Evolutionary conservation across 2,888 invertebrate species (phyloP).

Genomic region (Xanthia togata): DNA sequence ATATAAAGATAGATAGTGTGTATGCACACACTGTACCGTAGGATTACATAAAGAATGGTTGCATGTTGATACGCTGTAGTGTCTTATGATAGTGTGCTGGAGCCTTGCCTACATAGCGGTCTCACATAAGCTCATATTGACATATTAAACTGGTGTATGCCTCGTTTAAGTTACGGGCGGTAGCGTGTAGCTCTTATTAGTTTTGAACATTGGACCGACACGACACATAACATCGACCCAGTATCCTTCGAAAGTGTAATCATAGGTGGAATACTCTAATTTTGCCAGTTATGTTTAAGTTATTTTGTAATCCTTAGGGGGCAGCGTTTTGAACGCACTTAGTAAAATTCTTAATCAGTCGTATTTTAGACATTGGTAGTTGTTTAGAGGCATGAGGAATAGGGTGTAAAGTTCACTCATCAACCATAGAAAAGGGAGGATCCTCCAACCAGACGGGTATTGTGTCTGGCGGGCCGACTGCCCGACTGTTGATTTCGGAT

Average conservation of each 20-base stretch:
- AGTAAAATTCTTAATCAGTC: not conserved
- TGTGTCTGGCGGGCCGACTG: too few relatives aligned
- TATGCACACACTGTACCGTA: not conserved
- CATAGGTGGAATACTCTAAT: not conserved
- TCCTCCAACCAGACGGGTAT: too few relatives aligned
- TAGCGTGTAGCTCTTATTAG: conserved; percentile 9
- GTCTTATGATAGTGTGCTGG: conserved; percentile 25
- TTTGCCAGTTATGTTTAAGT: not conserved
- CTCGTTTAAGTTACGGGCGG: not conserved
- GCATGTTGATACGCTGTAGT: conserved; percentile 17
- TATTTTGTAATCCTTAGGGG: not conserved
- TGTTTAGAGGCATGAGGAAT: too few relatives aligned
- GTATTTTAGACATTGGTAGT: not conserved
- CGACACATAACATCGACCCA: not conserved
- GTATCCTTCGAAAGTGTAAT: too few relatives aligned
- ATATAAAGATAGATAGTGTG: conserved; percentile 17
- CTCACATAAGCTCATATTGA: conserved; percentile 49
- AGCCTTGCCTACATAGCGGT: conserved; percentile 18
- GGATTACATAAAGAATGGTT: conserved; percentile 18
- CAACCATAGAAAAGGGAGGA: too few relatives aligned
- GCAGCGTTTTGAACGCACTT: not conserved
- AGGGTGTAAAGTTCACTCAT: too few relatives aligned
- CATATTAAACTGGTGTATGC: conserved; percentile 44
- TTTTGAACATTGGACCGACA: not conserved
- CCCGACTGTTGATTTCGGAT: too few relatives aligned